These are phyloP conservation scores for Meandrusa payeni DNA, from an alignment of 2,888 invertebrate genomes.

Conservation along the genomic window DNA sequence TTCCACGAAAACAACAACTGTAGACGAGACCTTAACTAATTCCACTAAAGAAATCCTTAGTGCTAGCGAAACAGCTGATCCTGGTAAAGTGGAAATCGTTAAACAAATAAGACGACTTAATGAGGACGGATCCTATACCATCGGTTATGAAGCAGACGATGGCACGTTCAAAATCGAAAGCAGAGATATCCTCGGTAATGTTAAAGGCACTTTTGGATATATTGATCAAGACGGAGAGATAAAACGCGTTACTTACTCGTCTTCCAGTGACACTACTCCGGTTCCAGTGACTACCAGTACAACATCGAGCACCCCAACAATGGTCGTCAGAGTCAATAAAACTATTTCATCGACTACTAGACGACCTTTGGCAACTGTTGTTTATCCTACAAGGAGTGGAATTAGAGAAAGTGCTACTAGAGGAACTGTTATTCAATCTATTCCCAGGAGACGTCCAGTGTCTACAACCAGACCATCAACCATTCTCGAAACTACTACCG, in stretches of 20 bases:
- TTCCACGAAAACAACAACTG: constrained; percentile 38
- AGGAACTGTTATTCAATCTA: constrained; percentile 83
- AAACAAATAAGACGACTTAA: constrained; percentile 91
- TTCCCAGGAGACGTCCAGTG: constrained; percentile 77
- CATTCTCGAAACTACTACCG: constrained; percentile 47
- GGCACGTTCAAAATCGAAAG: constrained; percentile 93
- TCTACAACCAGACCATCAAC: constrained; percentile 52
- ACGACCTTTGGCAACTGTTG: constrained; percentile 69
- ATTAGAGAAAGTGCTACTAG: constrained; percentile 65
- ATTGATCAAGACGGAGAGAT: constrained; percentile 88
- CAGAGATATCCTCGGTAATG: constrained; percentile 88
- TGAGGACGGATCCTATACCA: constrained; percentile 91
- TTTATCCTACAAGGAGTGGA: constrained; percentile 77
- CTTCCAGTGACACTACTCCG: constrained; percentile 73
- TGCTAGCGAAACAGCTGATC: constrained; percentile 84
- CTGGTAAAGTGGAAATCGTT: constrained; percentile 87
- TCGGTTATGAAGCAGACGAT: constrained; percentile 92
- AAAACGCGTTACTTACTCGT: constrained; percentile 88
- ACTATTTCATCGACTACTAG: constrained; percentile 78
- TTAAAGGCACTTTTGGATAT: constrained; percentile 92
- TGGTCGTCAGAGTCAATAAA: constrained; percentile 71
- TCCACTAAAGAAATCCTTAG: constrained; percentile 78
- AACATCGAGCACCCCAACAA: constrained; percentile 62
- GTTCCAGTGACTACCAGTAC: constrained; percentile 55
- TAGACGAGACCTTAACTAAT: constrained; percentile 41